Base-by-base conservation (phyloP, 35 echinoderm and acorn worm genomes). In the Antedon bifida region DNA sequence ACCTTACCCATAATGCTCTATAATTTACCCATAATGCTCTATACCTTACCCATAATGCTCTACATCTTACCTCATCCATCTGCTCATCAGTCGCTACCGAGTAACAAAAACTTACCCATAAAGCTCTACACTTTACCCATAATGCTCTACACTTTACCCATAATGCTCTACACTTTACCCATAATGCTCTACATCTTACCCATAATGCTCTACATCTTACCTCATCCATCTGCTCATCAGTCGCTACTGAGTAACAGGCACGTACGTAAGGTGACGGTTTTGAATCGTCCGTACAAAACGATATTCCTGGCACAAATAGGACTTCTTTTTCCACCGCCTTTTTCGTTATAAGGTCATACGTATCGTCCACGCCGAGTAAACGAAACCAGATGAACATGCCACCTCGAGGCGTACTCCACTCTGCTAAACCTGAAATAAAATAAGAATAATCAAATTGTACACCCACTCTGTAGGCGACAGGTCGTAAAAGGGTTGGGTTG, bases 281-380 rank as follows among this genome's bases (percentile, higher is more conserved):
- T 30, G 78, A 51, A 23, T 39, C 81, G 73, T 78, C 83, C 2
- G 88, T 36, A 21, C 77, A 64, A 75, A 92, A 97, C 1, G 84
- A 85, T 64, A 84, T 78, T 14, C 94, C 94, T 17, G 94, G 94
- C 17, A 97, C 94, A 46, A 97, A 90, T 7, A 97, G 82, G 9
- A 97, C 94, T 35, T 92, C 94, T 39, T 92, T 97, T 82, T 89
- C 78, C 42, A 89, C 78, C 2, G 94, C 94, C 44, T 88, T 89
- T 38, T 86, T 86, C 75, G 86, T 87, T 36, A 92, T 97, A 36
- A 97, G 77, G 3, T 92, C 78, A 34, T 79, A 84, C 7, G 87
- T 86, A 85, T 97, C 94, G 30, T 85, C 55, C 0, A 97, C 46
- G 23, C 85, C 90, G 9, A 86, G 79, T 34, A 97, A 75, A 34